Conservation (phyloP, 2,113 vertebrate genomes). For the Crotalus horridus region DNA sequence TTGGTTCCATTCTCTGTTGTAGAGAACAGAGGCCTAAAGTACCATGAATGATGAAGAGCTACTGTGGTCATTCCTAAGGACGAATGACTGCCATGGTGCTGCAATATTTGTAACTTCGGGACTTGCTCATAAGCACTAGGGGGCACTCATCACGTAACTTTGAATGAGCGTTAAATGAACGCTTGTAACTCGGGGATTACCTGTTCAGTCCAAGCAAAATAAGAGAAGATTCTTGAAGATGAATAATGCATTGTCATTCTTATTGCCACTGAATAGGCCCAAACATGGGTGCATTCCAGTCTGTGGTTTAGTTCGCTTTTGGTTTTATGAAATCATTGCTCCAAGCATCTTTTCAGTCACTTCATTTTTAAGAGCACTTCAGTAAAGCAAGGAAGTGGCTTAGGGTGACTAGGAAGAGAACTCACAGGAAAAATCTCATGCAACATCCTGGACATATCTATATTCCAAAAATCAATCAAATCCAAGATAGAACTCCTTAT, state of each 20-base stretch:
- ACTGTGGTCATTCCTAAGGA: no score
- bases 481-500: background rate
- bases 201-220: background rate
- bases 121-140: no score
- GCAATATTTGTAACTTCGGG: no score
- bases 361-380: background rate
- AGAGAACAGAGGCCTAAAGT: no score
- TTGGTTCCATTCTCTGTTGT: no score
- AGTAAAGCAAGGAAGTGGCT: background rate
- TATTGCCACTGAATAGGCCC: background rate
- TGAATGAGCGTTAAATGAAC: no score
- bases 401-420: background rate
- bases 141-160: no score
- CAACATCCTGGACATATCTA: background rate
- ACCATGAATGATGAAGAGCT: no score
- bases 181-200: no score
- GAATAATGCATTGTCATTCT: background rate
- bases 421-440: background rate
- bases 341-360: background rate
- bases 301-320: background rate
- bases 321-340: background rate
- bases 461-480: background rate
- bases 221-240: background rate
- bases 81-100: no score
- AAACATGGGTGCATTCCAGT: background rate